These are phyloP conservation scores for Ardeotis arabs DNA, from an alignment of 2,113 vertebrate genomes.

Conservation along the genomic window DNA sequence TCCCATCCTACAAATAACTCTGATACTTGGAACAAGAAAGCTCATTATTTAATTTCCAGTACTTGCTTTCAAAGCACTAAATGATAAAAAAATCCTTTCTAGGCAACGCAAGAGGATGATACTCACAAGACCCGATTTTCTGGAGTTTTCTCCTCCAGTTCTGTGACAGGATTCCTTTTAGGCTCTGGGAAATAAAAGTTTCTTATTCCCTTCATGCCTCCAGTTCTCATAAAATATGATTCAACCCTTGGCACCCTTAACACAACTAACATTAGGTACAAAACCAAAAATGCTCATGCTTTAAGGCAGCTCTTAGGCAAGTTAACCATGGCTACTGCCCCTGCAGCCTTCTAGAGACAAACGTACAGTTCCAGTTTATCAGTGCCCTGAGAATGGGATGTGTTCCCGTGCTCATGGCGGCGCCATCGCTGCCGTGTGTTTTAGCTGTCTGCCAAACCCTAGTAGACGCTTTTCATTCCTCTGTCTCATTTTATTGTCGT, in stretches of 20 bases:
- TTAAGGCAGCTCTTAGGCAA: slow-evolving; percentile 28
- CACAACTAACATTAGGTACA: not conserved
- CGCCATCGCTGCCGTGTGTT: not conserved
- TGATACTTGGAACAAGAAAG: not conserved
- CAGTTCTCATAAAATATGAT: not conserved
- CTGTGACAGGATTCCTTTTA: not conserved
- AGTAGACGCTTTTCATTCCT: not conserved
- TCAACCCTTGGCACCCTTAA: not conserved
- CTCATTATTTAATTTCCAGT: not conserved
- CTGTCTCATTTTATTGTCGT: not conserved
- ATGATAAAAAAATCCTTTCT: not conserved
- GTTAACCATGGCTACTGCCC: slow-evolving; percentile 16
- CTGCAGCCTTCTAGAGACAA: slow-evolving; percentile 14
- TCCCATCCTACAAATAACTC: not conserved
- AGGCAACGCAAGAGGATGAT: not conserved
- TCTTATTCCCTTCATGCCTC: not conserved
- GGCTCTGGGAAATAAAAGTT: not conserved
- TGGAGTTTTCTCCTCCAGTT: not conserved
- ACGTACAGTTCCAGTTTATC: not conserved
- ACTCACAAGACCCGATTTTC: not conserved
- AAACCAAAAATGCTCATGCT: not conserved
- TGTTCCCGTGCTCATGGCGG: not conserved
- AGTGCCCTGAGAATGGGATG: not conserved
- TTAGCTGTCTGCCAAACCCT: not conserved
- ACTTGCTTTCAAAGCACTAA: not conserved